These are phyloP conservation scores for Chesias legatella DNA, from an alignment of 2,888 invertebrate genomes.

Conservation along the genomic window DNA sequence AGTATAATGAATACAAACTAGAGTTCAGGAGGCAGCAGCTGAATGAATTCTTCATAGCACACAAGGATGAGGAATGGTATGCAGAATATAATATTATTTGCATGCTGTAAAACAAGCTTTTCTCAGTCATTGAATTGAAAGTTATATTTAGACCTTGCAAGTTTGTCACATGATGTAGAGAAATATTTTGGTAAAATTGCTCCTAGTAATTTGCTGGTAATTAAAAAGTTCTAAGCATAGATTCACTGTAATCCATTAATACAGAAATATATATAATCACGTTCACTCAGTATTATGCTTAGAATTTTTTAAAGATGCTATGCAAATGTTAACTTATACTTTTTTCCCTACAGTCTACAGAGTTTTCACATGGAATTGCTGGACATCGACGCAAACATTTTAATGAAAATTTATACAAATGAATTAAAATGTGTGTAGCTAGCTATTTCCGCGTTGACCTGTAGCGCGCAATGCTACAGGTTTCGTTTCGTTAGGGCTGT, in stretches of 20 bases:
- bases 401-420: constrained; percentile 65
- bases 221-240: constrained; percentile 69
- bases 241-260: constrained; percentile 2
- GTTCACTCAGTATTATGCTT: constrained; percentile 45
- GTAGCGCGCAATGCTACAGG: constrained; percentile 82
- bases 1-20: constrained; percentile 98
- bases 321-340: constrained; percentile 74
- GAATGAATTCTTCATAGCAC: constrained; percentile 98
- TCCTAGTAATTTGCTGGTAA: constrained; percentile 59
- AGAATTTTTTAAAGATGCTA: constrained; percentile 65
- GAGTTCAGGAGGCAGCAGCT: constrained; percentile 98
- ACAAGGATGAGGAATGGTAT: constrained; percentile 99
- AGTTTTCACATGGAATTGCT: constrained; percentile 71
- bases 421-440: constrained; percentile 75
- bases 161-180: constrained; percentile 2
- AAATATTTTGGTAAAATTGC: constrained; percentile 29
- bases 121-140: constrained; percentile 6
- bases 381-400: constrained; percentile 70
- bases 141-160: constrained; percentile 1
- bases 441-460: constrained; percentile 76
- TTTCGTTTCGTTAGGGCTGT: constrained; percentile 75
- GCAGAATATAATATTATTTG: constrained; percentile 45
- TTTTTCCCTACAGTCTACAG: constrained; percentile 81
- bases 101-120: constrained; percentile 19
- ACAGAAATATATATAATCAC: constrained; percentile 3